Conservation (phyloP, 2,797 vertebrate genomes). For the Ptychadena robeensis region DNA sequence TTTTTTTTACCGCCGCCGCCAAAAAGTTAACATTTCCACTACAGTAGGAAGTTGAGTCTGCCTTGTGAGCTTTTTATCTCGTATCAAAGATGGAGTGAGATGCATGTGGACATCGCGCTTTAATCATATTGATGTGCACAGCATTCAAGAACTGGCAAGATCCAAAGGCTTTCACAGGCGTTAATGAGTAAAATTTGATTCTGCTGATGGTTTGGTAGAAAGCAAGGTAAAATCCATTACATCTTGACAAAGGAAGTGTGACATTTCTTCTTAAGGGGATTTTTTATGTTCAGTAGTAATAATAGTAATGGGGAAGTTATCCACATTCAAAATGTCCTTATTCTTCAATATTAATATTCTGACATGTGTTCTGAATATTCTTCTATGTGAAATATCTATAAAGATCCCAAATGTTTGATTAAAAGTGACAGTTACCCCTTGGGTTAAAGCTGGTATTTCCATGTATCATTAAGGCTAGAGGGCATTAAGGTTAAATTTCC, state of each 20-base stretch:
- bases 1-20: constrained; percentile 17
- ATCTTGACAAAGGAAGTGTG: constrained; percentile 15
- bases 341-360: constrained; percentile 3
- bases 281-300: constrained; percentile 32
- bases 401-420: background rate
- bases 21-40: constrained; percentile 38
- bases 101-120: constrained; percentile 55
- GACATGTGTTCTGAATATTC: background rate
- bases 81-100: constrained; percentile 51
- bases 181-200: constrained; percentile 50
- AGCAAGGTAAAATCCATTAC: constrained; percentile 30
- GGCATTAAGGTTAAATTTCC: too few relatives aligned
- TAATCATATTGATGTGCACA: constrained; percentile 50
- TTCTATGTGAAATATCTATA: background rate
- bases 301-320: constrained; percentile 20
- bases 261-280: constrained; percentile 26
- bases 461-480: background rate
- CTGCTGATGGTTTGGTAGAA: constrained; percentile 30
- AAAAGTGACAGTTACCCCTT: background rate
- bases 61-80: constrained; percentile 35
- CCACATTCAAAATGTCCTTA: constrained; percentile 23
- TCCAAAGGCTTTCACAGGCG: constrained; percentile 37
- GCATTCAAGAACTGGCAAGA: constrained; percentile 37
- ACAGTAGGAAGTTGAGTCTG: constrained; percentile 21
- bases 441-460: too few relatives aligned